Base-by-base conservation (phyloP, 2,888 invertebrate species). In the Helleia helle region DNA sequence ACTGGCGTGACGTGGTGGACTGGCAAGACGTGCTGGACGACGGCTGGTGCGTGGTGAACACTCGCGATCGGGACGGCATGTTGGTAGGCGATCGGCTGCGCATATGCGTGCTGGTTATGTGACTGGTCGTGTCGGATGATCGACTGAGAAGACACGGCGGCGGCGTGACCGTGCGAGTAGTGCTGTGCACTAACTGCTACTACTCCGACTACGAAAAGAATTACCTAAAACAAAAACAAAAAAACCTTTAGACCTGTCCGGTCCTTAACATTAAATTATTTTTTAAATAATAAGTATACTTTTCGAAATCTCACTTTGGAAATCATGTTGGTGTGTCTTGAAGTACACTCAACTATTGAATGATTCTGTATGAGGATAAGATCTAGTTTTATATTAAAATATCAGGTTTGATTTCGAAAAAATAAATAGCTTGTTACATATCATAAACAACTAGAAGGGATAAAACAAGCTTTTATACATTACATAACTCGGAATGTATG, bases 181-280 rank as follows among this genome's bases (percentile, higher is more conserved):
- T 59, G 55, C 46, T 69, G 63, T n/a, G 63, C 63, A 37, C 44
- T 57, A 5, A 48, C 65, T 14, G 49, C 57, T 6, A 50, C 25
- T 42, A 55, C 22, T 18, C 46, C 44, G 15, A 42, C 44, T 15
- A 50, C 46, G 4, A 55, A 40, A 22, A 52, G 22, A 17, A 50
- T 8, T 24, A 44, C 38, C 41, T 50, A 27, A 14, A 24, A 30
- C 8, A n/a, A 8, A 28, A 1, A 1, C 3, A 30, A n/a, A n/a
- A n/a, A n/a, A n/a, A n/a, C n/a, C n/a, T n/a, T n/a, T n/a, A n/a
- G n/a, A n/a, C n/a, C n/a, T n/a, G n/a, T n/a, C n/a, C n/a, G n/a
- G n/a, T n/a, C n/a, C n/a, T n/a, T n/a, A n/a, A n/a, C n/a, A n/a
- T n/a, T n/a, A n/a, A n/a, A n/a, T n/a, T n/a, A 2, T 2, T 8